These are phyloP conservation scores for Nomada fucata DNA, from an alignment of 2,888 invertebrate species.

Conservation along the genomic window DNA sequence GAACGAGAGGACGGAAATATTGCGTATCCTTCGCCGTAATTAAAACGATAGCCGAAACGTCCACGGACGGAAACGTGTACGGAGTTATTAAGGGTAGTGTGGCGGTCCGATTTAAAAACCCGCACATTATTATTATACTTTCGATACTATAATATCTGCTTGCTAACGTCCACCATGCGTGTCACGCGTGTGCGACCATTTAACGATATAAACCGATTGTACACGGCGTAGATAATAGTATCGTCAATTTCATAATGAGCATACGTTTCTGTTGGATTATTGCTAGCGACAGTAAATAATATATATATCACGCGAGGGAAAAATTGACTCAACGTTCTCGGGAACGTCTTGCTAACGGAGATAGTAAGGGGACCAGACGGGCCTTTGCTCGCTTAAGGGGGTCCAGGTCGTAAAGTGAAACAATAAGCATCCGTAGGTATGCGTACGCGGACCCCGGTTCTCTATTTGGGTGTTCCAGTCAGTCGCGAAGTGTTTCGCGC, in stretches of 20 bases:
- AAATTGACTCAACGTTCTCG: no score
- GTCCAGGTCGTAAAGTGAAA: no score
- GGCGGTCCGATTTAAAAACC: constrained; percentile 26
- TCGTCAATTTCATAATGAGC: constrained; percentile 53
- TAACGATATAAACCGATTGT: constrained; percentile 27
- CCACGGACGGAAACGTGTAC: constrained; percentile 1
- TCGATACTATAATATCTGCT: constrained; percentile 45
- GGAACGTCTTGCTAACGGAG: no score
- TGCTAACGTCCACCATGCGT: constrained; percentile 52
- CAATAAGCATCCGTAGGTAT: no score
- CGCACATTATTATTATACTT: constrained; percentile 51
- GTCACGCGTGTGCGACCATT: constrained; percentile 37
- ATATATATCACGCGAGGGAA: not conserved
- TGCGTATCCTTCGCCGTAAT: not conserved
- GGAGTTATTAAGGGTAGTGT: constrained; percentile 28
- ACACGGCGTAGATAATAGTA: constrained; percentile 50
- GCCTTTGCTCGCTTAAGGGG: no score
- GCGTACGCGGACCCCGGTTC: no score
- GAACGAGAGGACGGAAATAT: no score
- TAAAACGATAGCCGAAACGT: not conserved
- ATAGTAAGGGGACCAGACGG: no score
- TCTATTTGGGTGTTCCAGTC: no score
- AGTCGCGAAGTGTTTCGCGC: no score
- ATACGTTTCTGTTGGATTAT: constrained; percentile 6
- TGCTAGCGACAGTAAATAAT: constrained; percentile 20